Evolutionary conservation across 2,797 vertebrate species (phyloP).

Genomic region (Microhierax caerulescens): DNA sequence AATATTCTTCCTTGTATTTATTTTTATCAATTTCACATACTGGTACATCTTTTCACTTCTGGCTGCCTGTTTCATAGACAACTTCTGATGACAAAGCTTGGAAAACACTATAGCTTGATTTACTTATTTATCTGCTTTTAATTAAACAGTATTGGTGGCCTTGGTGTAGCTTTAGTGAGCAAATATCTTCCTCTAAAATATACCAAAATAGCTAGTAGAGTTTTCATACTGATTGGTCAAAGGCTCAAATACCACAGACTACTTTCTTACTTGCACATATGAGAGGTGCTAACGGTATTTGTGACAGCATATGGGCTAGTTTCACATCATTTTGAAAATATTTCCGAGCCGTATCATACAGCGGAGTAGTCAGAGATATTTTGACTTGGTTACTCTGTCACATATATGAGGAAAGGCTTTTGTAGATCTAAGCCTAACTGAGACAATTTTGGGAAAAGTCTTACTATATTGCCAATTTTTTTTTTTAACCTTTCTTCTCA

Average conservation of each 20-base stretch:
- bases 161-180: neutral
- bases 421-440: neutral
- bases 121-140: neutral
- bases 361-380: neutral
- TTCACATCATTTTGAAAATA: neutral
- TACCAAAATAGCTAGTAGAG: neutral
- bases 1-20: neutral
- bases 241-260: neutral
- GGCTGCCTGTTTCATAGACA: neutral
- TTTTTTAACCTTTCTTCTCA: constrained; percentile 10
- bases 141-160: neutral
- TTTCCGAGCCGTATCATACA: neutral
- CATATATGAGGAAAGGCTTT: neutral
- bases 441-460: neutral
- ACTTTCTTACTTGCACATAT: neutral
- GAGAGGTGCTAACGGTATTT: neutral
- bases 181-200: neutral
- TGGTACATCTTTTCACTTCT: neutral
- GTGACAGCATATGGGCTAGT: neutral
- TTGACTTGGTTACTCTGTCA: neutral
- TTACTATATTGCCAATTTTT: neutral
- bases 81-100: neutral
- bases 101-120: neutral
- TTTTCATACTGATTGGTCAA: neutral
- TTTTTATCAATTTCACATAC: neutral